These are phyloP conservation scores for Lutjanus argentimaculatus DNA, from an alignment of 2,797 vertebrate genomes.

Conservation along the genomic window DNA sequence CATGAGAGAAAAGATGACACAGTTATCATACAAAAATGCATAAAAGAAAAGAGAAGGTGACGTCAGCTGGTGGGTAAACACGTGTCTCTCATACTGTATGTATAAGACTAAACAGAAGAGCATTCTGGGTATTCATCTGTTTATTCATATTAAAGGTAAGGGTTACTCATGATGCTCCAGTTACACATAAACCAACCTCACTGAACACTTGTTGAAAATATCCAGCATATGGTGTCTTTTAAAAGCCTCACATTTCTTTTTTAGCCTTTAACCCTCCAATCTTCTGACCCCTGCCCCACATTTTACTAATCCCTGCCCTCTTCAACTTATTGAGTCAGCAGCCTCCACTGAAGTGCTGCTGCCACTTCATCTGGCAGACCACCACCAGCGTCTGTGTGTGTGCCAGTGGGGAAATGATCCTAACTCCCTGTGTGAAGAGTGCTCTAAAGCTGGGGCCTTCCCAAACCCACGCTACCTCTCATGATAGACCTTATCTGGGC, in stretches of 20 bases:
- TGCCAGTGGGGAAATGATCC: conserved; percentile 67
- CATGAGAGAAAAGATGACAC: neutral
- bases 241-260: conserved; percentile 12
- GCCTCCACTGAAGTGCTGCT: conserved; percentile 7
- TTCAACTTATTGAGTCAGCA: neutral
- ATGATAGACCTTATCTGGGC: conserved; percentile 88
- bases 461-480: conserved; percentile 59
- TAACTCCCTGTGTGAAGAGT: conserved; percentile 37
- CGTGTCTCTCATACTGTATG: neutral
- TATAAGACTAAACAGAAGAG: neutral
- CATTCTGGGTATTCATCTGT: neutral
- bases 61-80: neutral
- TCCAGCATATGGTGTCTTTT: conserved; percentile 36
- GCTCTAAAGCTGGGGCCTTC: conserved; percentile 43
- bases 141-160: neutral
- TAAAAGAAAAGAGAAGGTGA: neutral
- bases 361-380: neutral
- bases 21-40: neutral
- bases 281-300: conserved; percentile 49
- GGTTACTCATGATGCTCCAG: neutral
- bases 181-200: neutral
- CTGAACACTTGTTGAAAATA: neutral
- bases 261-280: conserved; percentile 30
- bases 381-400: neutral
- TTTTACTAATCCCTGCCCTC: conserved; percentile 38